A percentile compares a stretch with the other conserved stretches of the same genome.
Evolutionary conservation across 2,888 invertebrate genomes (phyloP).

Genomic region (Epinotia nisella): DNA sequence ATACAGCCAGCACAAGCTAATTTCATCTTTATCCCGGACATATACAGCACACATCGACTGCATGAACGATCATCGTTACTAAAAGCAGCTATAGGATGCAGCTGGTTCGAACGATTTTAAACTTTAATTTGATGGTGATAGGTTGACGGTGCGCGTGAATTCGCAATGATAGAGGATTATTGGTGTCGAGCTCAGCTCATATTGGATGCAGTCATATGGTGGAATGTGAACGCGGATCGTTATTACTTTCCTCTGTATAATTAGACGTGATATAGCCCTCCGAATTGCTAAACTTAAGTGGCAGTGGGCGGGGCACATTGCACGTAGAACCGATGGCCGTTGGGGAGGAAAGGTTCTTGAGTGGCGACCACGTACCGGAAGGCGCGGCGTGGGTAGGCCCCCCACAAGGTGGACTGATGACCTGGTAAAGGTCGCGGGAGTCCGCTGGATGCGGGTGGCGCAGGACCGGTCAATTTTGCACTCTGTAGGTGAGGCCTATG

Average conservation of each 20-base stretch:
- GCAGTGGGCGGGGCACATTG: no score
- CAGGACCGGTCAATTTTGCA: no score
- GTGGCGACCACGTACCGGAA: no score
- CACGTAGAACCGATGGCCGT: no score
- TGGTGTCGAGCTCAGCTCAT: neutral
- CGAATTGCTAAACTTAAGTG: no score
- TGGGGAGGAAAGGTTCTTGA: no score
- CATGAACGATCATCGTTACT: neutral
- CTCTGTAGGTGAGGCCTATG: no score
- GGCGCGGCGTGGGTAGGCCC: no score
- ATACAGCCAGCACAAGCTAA: neutral
- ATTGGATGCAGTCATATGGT: conserved; percentile 9
- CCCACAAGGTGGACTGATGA: no score
- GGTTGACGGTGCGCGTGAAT: neutral
- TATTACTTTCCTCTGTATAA: conserved; percentile 4
- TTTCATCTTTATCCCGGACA: neutral
- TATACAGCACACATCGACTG: neutral
- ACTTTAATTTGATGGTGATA: neutral
- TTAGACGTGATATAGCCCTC: no score
- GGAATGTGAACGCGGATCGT: neutral
- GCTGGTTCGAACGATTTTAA: neutral
- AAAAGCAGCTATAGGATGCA: neutral
- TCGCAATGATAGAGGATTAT: neutral
- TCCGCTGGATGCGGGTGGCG: no score
- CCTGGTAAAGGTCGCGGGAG: no score